These are phyloP conservation scores for Zaprionus vittiger DNA, from an alignment of 1,140 invertebrate species.

Conservation along the genomic window DNA sequence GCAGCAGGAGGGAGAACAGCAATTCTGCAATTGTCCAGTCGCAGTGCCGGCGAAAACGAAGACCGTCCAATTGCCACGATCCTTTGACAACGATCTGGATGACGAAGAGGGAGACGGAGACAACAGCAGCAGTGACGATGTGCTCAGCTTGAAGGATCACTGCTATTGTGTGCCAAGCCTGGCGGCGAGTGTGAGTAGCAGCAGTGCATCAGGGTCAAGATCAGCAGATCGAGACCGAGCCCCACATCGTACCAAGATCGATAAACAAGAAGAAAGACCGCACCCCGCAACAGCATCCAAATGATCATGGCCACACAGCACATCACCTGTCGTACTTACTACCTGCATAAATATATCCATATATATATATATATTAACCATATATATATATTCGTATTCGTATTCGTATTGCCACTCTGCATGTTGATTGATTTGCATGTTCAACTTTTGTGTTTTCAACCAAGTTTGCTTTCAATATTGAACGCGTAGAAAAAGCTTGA, in stretches of 20 bases:
- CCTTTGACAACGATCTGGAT: constrained; percentile 45
- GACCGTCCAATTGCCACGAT: constrained; percentile 39
- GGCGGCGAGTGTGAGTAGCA: constrained; percentile 83
- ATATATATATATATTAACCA: background rate
- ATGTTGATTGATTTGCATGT: constrained; percentile 67
- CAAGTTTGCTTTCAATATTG: constrained; percentile 50
- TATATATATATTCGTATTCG: background rate
- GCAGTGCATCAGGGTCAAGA: constrained; percentile 9
- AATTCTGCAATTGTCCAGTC: constrained; percentile 70
- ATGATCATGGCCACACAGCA: constrained; percentile 31
- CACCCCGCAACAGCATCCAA: constrained; percentile 58
- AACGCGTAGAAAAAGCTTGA: constrained; percentile 36
- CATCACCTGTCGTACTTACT: constrained; percentile 8
- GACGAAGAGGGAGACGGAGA: constrained; percentile 36
- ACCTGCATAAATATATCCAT: background rate
- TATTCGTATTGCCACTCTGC: constrained; percentile 28
- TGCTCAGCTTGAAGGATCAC: constrained; percentile 79
- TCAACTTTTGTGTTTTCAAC: constrained; percentile 50
- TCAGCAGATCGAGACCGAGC: constrained; percentile 1
- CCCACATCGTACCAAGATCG: background rate
- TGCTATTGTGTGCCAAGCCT: constrained; percentile 82
- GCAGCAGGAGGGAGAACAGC: constrained; percentile 10
- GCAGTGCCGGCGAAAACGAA: constrained; percentile 33
- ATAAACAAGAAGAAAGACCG: constrained; percentile 13
- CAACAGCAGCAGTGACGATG: constrained; percentile 73